Base-by-base conservation (phyloP, 2,797 vertebrate genomes). In the Mus minutoides region DNA sequence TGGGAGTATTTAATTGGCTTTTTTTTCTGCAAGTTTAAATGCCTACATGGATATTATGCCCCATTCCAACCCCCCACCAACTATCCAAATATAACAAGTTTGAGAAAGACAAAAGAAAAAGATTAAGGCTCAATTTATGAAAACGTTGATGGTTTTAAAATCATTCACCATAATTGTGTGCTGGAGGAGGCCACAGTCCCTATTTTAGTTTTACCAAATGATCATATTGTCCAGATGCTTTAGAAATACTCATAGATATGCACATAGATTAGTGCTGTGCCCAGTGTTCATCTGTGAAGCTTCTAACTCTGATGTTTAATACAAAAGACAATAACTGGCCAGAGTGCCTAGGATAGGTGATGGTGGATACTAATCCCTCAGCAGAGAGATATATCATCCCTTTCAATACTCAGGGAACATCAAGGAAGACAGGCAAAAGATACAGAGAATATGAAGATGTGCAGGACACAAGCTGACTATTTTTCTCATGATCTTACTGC, bases 71-170 rank as follows among this genome's bases (percentile, higher is more conserved):
- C 60, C 67, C 82, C 40, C 17, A 84, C 58, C 92, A 90, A 86
- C 75, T 83, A 73, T 3, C 90, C 10, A 92, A 64, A 95, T 88
- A 34, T 34, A 64, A 69, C 7, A 92, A 79, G 40, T 83, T 56
- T 26, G 94, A 3, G 10, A 83, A 83, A 95, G 12, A 26, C 37
- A 58, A 12, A 94, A 83, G 2, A 16, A 5, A 91, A 6, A 7
- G 3, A 96, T 58, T 58, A 95, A 85, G 29, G 54, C 16, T 78
- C 80, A 8, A 78, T 58, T 17, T 37, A 19, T 64, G 17, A 89
- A 86, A 58, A 58, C 64, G 31, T 90, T 83, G 37, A 94, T 94
- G 78, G 90, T 90, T 97, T 34, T n/a, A 71, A 89, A 88, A 75
- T 16, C 34, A 37, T 71, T 71, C 24, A 54, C 8, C 34, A 71